Base-by-base conservation (phyloP, 1,140 invertebrate genomes). In the Trissolcus basalis region DNA sequence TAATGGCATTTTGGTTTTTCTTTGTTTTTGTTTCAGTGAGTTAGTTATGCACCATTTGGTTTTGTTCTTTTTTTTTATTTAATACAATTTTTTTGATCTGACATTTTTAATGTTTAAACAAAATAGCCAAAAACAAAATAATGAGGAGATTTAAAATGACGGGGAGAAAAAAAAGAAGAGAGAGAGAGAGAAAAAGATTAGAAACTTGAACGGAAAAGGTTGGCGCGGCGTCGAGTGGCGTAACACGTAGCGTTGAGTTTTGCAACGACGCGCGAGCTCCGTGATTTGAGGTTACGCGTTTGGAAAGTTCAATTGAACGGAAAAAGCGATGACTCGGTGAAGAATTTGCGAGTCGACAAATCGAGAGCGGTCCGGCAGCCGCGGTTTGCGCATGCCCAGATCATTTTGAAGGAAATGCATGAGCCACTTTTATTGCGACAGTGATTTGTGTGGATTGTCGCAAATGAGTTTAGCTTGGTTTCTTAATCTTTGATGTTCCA, bases 181-280 rank as follows among this genome's bases (percentile, higher is more conserved):
- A 27, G 19, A 27, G 19, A 27, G 58, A 43, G 59, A 68, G 72
- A 63, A 77, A 73, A 73, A 78, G 65, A 73, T 78, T 78, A 65
- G 75, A 78, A 78, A 78, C 70, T 64, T 60, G 15, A 59, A 73
- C 67, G 61, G 61, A 71, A 70, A 74, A 74, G 67, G 76, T 70
- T 70, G 65, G n/a, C 39, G 19, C 19, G 6, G 19, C 19, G 19
- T 13, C 65, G 53, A 54, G 16, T 78, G 59, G 58, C 65, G 70
- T 58, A 78, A 78, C 55, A 41, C 45, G 55, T 55, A 55, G 15
- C 58, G 43, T 54, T 65, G 51, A 55, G 49, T 78, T 69, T 75
- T 73, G 65, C 76, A 78, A 69, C 50, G 47, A 2, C 33, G 14
- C 48, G 54, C 50, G 56, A 53, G 51, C 43, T 36, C 51, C 47